phyloP scores from a whole-genome alignment of 1,140 invertebrate species.

The Drosophila parvula region DNA sequence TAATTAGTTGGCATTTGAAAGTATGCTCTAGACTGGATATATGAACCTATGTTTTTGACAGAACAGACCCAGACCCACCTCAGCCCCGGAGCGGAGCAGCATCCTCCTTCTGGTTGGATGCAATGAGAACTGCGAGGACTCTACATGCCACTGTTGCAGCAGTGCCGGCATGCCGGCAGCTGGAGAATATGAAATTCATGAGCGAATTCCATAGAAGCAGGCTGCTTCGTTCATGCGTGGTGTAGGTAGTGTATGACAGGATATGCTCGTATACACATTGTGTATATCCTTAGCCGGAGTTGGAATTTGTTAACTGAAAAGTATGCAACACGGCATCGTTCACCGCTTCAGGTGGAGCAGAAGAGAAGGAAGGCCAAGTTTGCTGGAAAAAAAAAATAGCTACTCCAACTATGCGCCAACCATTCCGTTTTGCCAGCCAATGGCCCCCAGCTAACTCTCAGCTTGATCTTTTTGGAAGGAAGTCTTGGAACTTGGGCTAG shows the following conservation, averaged over 20 bases:
- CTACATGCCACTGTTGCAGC: conserved; percentile 26
- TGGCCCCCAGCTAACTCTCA: neutral
- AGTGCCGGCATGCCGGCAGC: conserved; percentile 2
- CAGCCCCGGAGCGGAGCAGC: neutral
- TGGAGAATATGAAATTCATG: conserved; percentile 74
- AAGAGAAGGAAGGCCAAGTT: conserved; percentile 30
- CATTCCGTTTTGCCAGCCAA: conserved; percentile 36
- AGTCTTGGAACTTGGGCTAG: conserved; percentile 33
- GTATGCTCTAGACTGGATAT: conserved; percentile 1
- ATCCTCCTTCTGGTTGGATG: neutral
- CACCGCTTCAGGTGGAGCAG: conserved; percentile 15
- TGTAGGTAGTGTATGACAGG: neutral
- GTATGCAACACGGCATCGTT: conserved; percentile 58
- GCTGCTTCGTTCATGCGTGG: conserved; percentile 49
- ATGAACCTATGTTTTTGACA: neutral
- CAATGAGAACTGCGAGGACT: neutral
- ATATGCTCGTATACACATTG: conserved; percentile 2
- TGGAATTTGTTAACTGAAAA: conserved; percentile 70
- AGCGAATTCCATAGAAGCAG: conserved; percentile 60
- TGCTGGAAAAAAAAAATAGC: conserved; percentile 59
- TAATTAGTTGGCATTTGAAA: conserved; percentile 28
- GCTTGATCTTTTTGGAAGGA: neutral
- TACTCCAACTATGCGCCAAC: conserved; percentile 57
- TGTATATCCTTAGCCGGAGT: conserved; percentile 12
- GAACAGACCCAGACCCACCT: neutral